Evolutionary conservation across 2,888 invertebrate genomes (phyloP), one percentile per base, ranked within the genome.

Genomic region (Luperina nickerlii): DNA sequence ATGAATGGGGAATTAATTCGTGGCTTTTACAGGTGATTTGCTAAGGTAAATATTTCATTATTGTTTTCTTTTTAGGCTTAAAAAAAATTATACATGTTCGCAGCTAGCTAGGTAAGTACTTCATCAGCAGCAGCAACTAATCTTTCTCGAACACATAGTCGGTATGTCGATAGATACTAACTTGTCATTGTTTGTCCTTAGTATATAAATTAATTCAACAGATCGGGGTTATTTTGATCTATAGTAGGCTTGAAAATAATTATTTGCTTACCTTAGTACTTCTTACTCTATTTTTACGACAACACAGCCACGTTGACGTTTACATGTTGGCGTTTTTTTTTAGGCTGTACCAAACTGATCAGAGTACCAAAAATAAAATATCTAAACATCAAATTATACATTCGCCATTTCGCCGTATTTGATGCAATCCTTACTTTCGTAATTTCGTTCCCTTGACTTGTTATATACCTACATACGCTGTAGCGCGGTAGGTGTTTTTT

Each of bases 241-340:
- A 0, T 9, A n/a, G 0, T 24, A n/a, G 11, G 24, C 32, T 15
- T 11, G 8, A 48, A 67, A 78, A 38, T 60, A 15, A 54, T 54
- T 2, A 54, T 24, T 38, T 65, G 13, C 8, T 32, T 65, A 18
- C 15, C 9, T 60, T 66, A 51, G 0, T 32, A 42, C 8, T 60
- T 67, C 18, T 0, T 60, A 20, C 0, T 48, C 60, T 0, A 27
- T 42, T 13, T 13, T 27, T 20, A 24, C 42, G 45, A 20, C 20
- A 60, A 54, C 15, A 27, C 20, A 68, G 88, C 87, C 87, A 87
- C 87, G 87, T 88, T 84, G 88, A 79, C 84, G 70, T 79, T 76
- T 60, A 42, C 76, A 57, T 73, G 69, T 80, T 76, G 74, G 81
- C 86, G 45, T 65, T 75, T 74, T 85, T 85, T 78, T 81, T 77